A percentile compares a stretch with the other conserved stretches of the same genome.
Evolutionary conservation across 2,888 invertebrate genomes (phyloP).

Genomic region (Drosophila infuscata): DNA sequence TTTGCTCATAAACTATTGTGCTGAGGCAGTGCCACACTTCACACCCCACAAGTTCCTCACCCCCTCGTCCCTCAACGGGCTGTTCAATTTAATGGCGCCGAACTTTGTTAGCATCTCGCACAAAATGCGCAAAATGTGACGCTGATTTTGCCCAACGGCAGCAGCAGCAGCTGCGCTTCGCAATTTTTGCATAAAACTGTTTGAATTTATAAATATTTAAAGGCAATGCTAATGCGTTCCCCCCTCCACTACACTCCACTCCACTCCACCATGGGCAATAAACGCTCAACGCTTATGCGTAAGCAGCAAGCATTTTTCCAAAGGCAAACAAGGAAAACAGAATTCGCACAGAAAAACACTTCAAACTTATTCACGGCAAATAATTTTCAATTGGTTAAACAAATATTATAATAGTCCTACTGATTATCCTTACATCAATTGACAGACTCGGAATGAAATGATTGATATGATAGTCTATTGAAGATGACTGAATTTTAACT

Average conservation of each 20-base stretch:
- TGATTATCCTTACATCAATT: background rate
- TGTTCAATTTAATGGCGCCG: slow-evolving; percentile 68
- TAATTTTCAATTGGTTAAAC: background rate
- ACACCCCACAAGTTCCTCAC: background rate
- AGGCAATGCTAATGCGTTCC: slow-evolving; percentile 54
- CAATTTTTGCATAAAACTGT: slow-evolving; percentile 56
- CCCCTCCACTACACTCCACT: background rate
- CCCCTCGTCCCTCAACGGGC: background rate
- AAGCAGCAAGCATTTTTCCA: slow-evolving; percentile 25
- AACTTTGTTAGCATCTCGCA: slow-evolving; percentile 58
- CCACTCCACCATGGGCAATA: slow-evolving; percentile 11
- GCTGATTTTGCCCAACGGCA: slow-evolving; percentile 37
- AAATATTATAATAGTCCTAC: slow-evolving; percentile 5
- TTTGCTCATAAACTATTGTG: slow-evolving; percentile 75
- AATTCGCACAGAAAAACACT: slow-evolving; percentile 3
- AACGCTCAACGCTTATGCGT: slow-evolving; percentile 22
- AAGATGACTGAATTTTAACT: background rate
- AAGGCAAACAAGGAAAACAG: slow-evolving; percentile 8
- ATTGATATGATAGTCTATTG: background rate
- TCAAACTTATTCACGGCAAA: slow-evolving; percentile 1
- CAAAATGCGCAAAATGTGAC: slow-evolving; percentile 54
- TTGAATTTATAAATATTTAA: slow-evolving; percentile 69
- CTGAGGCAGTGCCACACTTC: slow-evolving; percentile 7
- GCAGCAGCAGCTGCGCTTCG: slow-evolving; percentile 37
- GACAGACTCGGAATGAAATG: background rate